phyloP scores from a whole-genome alignment of 1,140 invertebrate genomes.

The Ridgeia piscesae region DNA sequence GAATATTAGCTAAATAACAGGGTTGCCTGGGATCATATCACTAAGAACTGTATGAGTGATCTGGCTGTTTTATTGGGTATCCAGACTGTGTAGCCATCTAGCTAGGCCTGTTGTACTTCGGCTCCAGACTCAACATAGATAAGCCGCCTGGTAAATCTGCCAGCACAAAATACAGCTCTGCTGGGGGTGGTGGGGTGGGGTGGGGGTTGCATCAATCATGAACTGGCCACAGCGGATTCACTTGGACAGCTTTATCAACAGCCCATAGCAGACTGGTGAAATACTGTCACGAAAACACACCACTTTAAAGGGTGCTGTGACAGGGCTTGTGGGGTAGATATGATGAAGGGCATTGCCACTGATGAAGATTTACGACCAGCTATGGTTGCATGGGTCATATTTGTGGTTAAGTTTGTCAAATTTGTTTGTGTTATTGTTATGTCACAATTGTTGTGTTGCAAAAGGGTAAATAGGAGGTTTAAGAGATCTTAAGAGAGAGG shows the following conservation, averaged over 20 bases:
- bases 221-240: neutral
- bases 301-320: neutral
- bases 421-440: neutral
- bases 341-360: neutral
- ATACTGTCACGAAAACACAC: neutral
- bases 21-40: neutral
- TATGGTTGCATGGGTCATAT: neutral
- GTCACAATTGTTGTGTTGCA: neutral
- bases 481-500: neutral
- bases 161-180: neutral
- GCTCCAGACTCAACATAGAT: neutral
- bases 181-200: too few species aligned
- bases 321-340: neutral
- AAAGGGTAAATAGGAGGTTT: neutral
- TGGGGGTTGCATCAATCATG: neutral
- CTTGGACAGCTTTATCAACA: constrained; percentile 5
- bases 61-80: neutral
- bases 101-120: neutral
- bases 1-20: neutral
- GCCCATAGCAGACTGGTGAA: neutral
- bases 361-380: neutral
- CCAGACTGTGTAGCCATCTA: neutral
- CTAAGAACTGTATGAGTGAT: neutral
- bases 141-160: neutral
- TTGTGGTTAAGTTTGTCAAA: neutral